A percentile compares a stretch with the other conserved stretches of the same genome.
phyloP scores from a whole-genome alignment of 2,113 vertebrate genomes.

The Laterallus jamaicensis region DNA sequence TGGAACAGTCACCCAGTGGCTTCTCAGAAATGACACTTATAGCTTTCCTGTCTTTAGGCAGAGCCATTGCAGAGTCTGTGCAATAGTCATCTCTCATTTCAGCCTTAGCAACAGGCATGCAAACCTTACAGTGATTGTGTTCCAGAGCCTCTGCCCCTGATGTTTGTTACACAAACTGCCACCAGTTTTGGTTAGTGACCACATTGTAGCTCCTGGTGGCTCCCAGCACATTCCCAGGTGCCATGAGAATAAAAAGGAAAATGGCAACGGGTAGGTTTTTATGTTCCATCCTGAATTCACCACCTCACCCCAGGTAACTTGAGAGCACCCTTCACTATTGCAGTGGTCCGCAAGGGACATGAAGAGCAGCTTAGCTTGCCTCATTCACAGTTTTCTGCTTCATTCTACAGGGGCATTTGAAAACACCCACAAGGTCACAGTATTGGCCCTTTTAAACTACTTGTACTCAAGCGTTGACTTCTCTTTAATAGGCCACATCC shows the following conservation, averaged over 20 bases:
- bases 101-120: background rate
- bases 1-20: background rate
- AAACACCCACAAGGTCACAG: background rate
- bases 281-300: background rate
- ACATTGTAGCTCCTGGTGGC: background rate
- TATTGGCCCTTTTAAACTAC: rapidly evolving
- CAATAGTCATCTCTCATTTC: background rate
- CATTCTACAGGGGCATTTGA: background rate
- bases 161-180: background rate
- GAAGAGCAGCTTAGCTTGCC: background rate
- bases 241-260: background rate
- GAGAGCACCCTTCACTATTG: background rate
- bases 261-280: background rate
- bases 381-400: background rate
- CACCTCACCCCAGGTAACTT: background rate
- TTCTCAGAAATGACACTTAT: background rate
- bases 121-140: background rate
- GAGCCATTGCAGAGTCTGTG: rapidly evolving
- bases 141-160: background rate
- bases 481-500: background rate
- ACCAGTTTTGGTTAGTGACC: background rate
- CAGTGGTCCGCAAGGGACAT: background rate
- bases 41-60: background rate
- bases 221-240: background rate
- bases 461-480: background rate